phyloP scores from a whole-genome alignment of 2,113 vertebrate genomes.

The Galemys pyrenaicus region DNA sequence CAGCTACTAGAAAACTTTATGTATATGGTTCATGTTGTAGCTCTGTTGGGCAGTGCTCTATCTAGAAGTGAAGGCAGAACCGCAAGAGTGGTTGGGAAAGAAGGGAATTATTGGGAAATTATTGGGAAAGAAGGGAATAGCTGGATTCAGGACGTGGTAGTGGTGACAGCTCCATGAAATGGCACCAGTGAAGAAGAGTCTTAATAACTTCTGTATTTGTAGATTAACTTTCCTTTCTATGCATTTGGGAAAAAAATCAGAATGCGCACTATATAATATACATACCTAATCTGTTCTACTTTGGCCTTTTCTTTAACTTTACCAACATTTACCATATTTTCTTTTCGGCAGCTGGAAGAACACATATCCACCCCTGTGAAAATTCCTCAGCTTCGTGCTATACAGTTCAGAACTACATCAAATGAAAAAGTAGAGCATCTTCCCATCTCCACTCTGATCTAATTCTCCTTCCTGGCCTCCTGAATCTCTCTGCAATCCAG shows the following conservation, averaged over 20 bases:
- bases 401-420: neutral
- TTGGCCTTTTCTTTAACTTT: neutral
- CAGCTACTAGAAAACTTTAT: neutral
- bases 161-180: neutral
- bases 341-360: neutral
- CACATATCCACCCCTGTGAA: neutral
- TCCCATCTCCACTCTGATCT: neutral
- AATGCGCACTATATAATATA: neutral
- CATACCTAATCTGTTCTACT: neutral
- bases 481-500: neutral
- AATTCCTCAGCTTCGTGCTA: neutral
- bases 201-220: constrained; percentile 4
- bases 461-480: neutral
- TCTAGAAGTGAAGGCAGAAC: neutral
- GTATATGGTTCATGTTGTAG: neutral
- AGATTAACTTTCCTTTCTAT: neutral
- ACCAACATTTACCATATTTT: neutral
- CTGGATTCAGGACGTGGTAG: neutral
- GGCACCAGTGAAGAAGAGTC: neutral
- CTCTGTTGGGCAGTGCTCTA: neutral
- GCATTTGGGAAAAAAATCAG: neutral
- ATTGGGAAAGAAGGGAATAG: too few species aligned
- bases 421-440: neutral
- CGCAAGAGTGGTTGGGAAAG: too few species aligned
- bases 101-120: too few species aligned